Base-by-base conservation (phyloP, 2,888 invertebrate genomes). In the Pammene fasciana region DNA sequence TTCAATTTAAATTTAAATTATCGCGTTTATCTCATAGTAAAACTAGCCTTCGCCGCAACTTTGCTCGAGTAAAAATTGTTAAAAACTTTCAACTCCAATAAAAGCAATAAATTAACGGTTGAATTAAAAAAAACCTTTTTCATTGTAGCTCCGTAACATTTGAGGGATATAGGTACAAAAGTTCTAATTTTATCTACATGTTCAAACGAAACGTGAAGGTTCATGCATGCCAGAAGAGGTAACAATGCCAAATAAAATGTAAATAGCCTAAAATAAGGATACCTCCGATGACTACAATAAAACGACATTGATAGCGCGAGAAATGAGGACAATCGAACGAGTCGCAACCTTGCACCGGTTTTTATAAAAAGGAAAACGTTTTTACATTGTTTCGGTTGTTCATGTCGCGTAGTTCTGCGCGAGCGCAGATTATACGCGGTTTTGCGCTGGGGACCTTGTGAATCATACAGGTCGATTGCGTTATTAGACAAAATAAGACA, bases 291-390 rank as follows among this genome's bases (percentile, higher is more conserved):
- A 26, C 38, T 10, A 48, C 62, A 62, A 52, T 41, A 38, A 18
- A 18, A 50, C 41, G 62, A 18, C 50, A 62, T 41, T 62, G 62
- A 52, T 18, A 62, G 16, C 18, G 38, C 61, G 38, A 50, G 50
- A 65, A 65, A 65, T 65, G 64, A 65, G 55, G 50, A 62, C 62
- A 62, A 41, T 62, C 52, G 50, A 41, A 41, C 50, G 62, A 18
- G 16, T n/a, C 50, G 38, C 38, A 52, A 62, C 62, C 62, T 62
- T 62, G 62, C 41, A 52, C 50, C 41, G 62, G 50, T 62, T 62
- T 62, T 52, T 52, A 41, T 41, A 62, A 52, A 62, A 52, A 38
- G 50, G 62, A 52, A 62, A 62, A 62, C 41, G n/a, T 50, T 50
- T 46, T 5, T 62, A 62, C 50, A 62, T 52, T 62, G 61, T 62